Conservation (phyloP, 2,888 invertebrate species). For the Phasia obesa region DNA sequence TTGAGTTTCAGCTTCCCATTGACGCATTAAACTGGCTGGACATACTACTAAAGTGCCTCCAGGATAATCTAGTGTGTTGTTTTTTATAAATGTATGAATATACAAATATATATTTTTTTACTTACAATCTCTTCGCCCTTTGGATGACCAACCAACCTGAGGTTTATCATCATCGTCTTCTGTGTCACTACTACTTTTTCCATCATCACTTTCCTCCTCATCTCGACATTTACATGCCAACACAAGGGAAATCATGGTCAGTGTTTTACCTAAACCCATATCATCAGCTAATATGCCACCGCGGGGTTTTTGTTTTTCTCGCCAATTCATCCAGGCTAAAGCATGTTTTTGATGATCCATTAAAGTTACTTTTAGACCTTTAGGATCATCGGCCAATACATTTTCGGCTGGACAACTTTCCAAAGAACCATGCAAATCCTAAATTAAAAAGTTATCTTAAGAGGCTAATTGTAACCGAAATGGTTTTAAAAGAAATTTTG, state of each 20-base stretch:
- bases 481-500: background rate
- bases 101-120: constrained; percentile 7
- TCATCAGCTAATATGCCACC: constrained; percentile 92
- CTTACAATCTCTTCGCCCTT: constrained; percentile 79
- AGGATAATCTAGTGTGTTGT: constrained; percentile 80
- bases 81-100: too few relatives aligned
- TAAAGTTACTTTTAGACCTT: constrained; percentile 86
- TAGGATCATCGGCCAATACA: constrained; percentile 85
- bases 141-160: constrained; percentile 76
- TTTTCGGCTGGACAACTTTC: constrained; percentile 86
- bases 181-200: constrained; percentile 71
- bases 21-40: constrained; percentile 94
- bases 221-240: constrained; percentile 84
- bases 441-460: background rate
- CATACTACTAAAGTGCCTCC: constrained; percentile 95
- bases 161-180: constrained; percentile 72
- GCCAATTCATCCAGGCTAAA: constrained; percentile 93
- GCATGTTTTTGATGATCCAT: constrained; percentile 94
- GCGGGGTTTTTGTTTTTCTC: constrained; percentile 92
- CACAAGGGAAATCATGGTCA: constrained; percentile 91
- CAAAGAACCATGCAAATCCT: constrained; percentile 88
- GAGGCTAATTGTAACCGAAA: background rate
- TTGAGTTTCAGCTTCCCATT: constrained; percentile 93
- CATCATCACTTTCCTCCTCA: constrained; percentile 75
- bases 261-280: constrained; percentile 86